Percentiles rank a stretch among this genome's conserved stretches.
Conservation (phyloP, 2,797 vertebrate genomes). For the Mormyrops attenuatus region DNA sequence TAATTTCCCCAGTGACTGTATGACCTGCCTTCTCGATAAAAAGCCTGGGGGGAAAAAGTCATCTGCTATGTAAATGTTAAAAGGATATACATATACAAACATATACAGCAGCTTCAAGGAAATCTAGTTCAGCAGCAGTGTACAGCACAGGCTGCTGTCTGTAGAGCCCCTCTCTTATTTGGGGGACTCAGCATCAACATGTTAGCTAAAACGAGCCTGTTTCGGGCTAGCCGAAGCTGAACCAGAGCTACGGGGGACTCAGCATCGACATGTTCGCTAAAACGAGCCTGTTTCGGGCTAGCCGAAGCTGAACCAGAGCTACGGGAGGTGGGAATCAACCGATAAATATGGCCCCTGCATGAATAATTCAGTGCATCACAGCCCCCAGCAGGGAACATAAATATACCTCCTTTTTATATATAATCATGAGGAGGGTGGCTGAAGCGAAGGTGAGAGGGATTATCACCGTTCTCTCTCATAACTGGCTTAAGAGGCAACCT, state of each 20-base stretch:
- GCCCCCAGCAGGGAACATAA: background rate
- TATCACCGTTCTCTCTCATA: background rate
- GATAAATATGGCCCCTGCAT: background rate
- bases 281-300: background rate
- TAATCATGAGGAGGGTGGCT: background rate
- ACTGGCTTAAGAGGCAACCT: background rate
- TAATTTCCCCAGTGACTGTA: background rate
- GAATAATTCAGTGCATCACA: conserved; percentile 3
- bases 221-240: too few relatives aligned
- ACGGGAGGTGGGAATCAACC: background rate
- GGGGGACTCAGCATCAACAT: background rate
- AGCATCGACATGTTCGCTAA: background rate
- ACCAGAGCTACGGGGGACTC: too few relatives aligned
- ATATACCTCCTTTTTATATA: background rate
- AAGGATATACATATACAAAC: background rate
- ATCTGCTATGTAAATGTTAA: background rate
- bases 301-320: background rate
- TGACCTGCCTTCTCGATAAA: background rate
- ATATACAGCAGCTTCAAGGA: background rate
- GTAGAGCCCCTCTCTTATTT: background rate
- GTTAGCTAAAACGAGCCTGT: too few relatives aligned
- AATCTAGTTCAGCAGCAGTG: background rate
- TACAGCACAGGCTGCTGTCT: background rate
- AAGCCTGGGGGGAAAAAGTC: background rate
- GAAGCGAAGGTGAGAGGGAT: conserved; percentile 7